Evolutionary conservation across 2,888 invertebrate genomes (phyloP).

Genomic region (Erannis defoliaria): DNA sequence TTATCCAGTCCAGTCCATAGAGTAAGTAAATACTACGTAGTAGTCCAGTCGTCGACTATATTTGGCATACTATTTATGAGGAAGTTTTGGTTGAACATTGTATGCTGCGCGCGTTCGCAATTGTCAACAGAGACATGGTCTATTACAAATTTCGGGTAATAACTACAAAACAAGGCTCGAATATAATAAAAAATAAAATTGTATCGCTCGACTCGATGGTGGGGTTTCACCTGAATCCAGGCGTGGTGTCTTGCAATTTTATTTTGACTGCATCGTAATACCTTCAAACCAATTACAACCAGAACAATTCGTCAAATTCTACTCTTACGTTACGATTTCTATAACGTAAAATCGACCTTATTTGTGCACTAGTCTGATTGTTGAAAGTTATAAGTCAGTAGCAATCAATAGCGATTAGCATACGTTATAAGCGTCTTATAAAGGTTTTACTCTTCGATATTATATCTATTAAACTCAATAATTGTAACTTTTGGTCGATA

Average conservation of each 20-base stretch:
- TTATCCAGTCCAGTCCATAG: no score
- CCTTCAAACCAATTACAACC: neutral
- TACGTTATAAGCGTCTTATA: no score
- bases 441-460: neutral
- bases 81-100: slow-evolving; percentile 2
- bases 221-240: slow-evolving; percentile 17
- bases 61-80: no score
- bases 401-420: no score
- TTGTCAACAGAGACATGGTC: slow-evolving; percentile 1
- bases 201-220: slow-evolving; percentile 36
- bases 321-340: no score
- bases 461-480: no score
- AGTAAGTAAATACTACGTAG: no score
- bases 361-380: no score
- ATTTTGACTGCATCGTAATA: slow-evolving; percentile 13
- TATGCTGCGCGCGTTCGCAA: neutral
- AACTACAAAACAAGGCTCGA: slow-evolving; percentile 21
- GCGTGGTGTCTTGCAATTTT: slow-evolving; percentile 13
- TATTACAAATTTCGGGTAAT: slow-evolving; percentile 4
- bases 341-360: no score
- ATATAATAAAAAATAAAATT: slow-evolving; percentile 17
- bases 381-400: no score
- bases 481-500: no score
- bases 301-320: neutral
- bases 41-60: no score